Percentiles rank a stretch among this genome's conserved stretches.
These are phyloP conservation scores for Penaeus monodon DNA, from an alignment of 2,888 invertebrate genomes.

Conservation along the genomic window DNA sequence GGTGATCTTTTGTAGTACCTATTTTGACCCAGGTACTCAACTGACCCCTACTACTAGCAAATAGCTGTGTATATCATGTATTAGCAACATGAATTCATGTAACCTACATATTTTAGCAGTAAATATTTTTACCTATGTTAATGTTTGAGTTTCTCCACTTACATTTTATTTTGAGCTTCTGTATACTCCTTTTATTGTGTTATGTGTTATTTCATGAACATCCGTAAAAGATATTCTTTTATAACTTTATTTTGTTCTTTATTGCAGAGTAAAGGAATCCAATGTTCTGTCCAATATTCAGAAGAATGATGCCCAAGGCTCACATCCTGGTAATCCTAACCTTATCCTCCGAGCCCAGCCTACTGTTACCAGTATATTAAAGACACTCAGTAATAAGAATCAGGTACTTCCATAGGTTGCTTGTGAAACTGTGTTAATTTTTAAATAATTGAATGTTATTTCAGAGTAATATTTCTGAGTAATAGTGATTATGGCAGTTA, in stretches of 20 bases:
- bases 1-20: too few relatives aligned
- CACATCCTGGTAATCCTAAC: slow-evolving; percentile 68
- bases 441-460: slow-evolving; percentile 41
- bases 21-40: too few relatives aligned
- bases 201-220: too few relatives aligned
- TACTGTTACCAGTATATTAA: slow-evolving; percentile 88
- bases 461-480: background rate
- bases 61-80: too few relatives aligned
- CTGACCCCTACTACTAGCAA: too few relatives aligned
- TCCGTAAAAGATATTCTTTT: background rate
- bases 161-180: too few relatives aligned
- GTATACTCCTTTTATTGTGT: too few relatives aligned
- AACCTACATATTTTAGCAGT: too few relatives aligned
- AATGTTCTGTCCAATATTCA: slow-evolving; percentile 55
- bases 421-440: slow-evolving; percentile 14
- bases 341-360: slow-evolving; percentile 86
- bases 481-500: too few relatives aligned
- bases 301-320: slow-evolving; percentile 53
- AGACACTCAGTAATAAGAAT: slow-evolving; percentile 90
- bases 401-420: slow-evolving; percentile 70
- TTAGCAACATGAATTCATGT: too few relatives aligned
- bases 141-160: too few relatives aligned
- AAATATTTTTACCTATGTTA: too few relatives aligned
- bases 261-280: slow-evolving; percentile 58
- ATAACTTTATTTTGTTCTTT: slow-evolving; percentile 3